Evolutionary conservation across 2,888 invertebrate genomes (phyloP), one percentile per base, ranked within the genome.

Genomic region (Erebia epiphron): DNA sequence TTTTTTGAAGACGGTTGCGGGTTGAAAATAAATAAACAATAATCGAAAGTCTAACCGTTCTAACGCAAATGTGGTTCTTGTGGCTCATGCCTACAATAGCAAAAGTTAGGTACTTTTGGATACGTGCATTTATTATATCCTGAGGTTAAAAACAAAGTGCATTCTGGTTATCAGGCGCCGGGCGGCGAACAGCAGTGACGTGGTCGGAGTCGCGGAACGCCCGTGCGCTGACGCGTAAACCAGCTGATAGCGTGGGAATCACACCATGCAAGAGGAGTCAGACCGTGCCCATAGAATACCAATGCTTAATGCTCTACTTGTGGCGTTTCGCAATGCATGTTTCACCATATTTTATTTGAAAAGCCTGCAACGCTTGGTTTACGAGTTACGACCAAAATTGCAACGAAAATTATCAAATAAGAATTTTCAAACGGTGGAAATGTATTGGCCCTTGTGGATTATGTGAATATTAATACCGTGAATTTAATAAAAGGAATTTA

Each of bases 211-310:
- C 77, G 79, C 84, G 82, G 82, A 80, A 83, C 78, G 86, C 87
- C 84, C 82, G 78, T 79, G 86, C 88, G 83, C 83, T 84, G 86
- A 80, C 81, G 87, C 91, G 86, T 89, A 82, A 87, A 86, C 88
- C 86, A 89, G 86, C 88, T 89, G 90, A 90, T 90, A 85, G 82
- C 89, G 92, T 92, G 91, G 88, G 91, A 91, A 91, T 80, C 82
- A 84, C 85, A 84, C 85, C 83, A 83, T 84, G 71, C 54, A 49
- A 46, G 57, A 68, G 70, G 58, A 71, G 57, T 65, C 69, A 67
- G 64, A 73, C 67, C 64, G 67, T 72, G 67, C 67, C 69, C 62
- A 41, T 57, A 54, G 61, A 68, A 74, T 70, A 69, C 64, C 56
- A 57, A 66, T 64, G 67, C 67, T 67, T 61, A 70, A 74, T 74